A percentile compares a stretch with the other conserved stretches of the same genome.
Conservation (phyloP, 1,140 invertebrate genomes). For the Drosophila athabasca region DNA sequence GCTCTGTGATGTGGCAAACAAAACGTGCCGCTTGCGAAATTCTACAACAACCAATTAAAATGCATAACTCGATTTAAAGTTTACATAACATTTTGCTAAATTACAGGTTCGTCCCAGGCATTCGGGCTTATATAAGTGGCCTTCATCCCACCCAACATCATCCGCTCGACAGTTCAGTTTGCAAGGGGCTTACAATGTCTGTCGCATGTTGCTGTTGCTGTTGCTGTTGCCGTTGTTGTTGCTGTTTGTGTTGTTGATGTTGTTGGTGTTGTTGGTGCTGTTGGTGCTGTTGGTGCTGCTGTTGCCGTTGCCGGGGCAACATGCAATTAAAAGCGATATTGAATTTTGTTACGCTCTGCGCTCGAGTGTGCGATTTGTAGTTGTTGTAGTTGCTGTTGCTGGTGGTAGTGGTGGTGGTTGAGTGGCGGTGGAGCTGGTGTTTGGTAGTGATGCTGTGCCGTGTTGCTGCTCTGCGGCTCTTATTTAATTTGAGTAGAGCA, state of each 20-base stretch:
- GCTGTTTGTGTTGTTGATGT: conserved; percentile 32
- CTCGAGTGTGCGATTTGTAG: conserved; percentile 69
- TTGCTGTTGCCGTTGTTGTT: conserved; percentile 37
- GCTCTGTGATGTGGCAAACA: conserved; percentile 73
- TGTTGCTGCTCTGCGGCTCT: conserved; percentile 59
- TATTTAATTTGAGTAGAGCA: conserved; percentile 74
- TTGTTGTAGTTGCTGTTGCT: conserved; percentile 36
- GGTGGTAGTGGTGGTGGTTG: neutral
- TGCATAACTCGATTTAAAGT: conserved; percentile 81
- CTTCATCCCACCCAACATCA: conserved; percentile 29
- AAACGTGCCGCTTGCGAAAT: conserved; percentile 79
- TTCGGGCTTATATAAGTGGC: conserved; percentile 75
- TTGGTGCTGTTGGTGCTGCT: conserved; percentile 34
- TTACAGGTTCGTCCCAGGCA: conserved; percentile 68
- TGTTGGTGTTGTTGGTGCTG: conserved; percentile 45
- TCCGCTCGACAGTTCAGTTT: conserved; percentile 64
- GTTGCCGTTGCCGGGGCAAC: conserved; percentile 72
- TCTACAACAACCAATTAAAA: conserved; percentile 81
- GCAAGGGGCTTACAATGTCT: conserved; percentile 79
- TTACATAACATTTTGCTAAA: conserved; percentile 81
- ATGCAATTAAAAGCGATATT: conserved; percentile 81
- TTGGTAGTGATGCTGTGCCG: neutral
- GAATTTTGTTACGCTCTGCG: conserved; percentile 79
- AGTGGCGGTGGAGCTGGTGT: conserved; percentile 2
- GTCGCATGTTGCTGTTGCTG: conserved; percentile 56